Percentiles rank a stretch among this genome's conserved stretches.
Evolutionary conservation across 2,113 vertebrate species (phyloP).

Genomic region (Antennarius striatus): DNA sequence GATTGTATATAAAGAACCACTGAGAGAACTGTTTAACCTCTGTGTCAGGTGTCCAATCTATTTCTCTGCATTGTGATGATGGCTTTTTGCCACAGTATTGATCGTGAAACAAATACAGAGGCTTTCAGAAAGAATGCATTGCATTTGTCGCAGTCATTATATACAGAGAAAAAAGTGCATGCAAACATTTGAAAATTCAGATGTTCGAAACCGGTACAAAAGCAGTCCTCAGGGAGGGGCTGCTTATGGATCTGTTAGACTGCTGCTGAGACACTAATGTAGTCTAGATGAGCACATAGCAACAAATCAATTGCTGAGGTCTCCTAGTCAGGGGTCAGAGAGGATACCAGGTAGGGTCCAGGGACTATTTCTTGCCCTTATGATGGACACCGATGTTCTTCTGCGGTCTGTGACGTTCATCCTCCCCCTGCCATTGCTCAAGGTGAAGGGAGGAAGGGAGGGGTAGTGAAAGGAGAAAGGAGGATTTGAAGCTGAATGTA

Average conservation of each 20-base stretch:
- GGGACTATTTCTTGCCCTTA: conserved; percentile 51
- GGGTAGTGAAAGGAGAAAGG: conserved; percentile 56
- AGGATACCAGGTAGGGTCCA: conserved; percentile 60
- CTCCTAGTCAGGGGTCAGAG: conserved; percentile 62
- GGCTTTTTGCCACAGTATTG: conserved; percentile 36
- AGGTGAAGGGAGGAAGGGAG: conserved; percentile 59
- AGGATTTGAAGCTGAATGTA: conserved; percentile 46
- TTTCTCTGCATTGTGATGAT: conserved; percentile 32
- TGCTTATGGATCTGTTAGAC: conserved; percentile 71
- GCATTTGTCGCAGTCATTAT: conserved; percentile 52
- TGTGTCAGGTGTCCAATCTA: conserved; percentile 28
- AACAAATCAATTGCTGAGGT: conserved; percentile 75
- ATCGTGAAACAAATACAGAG: conserved; percentile 35
- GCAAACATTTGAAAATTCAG: too few relatives aligned
- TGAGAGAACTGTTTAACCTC: conserved; percentile 45
- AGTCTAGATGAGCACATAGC: conserved; percentile 61
- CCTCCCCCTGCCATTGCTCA: conserved; percentile 56
- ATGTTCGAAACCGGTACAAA: too few relatives aligned
- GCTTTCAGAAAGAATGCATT: conserved; percentile 40
- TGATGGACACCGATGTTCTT: conserved; percentile 59
- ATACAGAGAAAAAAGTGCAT: too few relatives aligned
- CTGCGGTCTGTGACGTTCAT: conserved; percentile 22
- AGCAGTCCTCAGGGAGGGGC: conserved; percentile 30
- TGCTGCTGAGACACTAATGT: conserved; percentile 44
- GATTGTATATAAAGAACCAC: conserved; percentile 37